Evolutionary conservation across 2,888 invertebrate species (phyloP).

Genomic region (Agrotis exclamationis): DNA sequence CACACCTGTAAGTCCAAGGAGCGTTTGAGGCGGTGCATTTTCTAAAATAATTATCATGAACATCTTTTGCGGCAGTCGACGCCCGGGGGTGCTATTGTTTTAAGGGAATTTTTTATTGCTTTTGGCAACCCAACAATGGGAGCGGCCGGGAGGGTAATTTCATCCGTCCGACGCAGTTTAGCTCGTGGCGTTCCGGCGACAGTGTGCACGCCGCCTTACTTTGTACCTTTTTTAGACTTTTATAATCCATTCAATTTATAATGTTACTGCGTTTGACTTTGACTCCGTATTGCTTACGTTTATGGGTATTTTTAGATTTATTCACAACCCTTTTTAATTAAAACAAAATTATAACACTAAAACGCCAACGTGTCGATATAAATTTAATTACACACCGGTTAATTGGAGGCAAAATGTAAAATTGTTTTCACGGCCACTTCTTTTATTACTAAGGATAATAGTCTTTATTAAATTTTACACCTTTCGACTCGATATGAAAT

Average conservation of each 20-base stretch:
- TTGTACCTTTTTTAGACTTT: conserved; percentile 70
- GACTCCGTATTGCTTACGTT: conserved; percentile 41
- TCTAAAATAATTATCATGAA: conserved; percentile 89
- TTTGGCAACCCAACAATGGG: conserved; percentile 90
- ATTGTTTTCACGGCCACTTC: conserved; percentile 68
- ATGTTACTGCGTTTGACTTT: conserved; percentile 64
- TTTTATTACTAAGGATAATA: conserved; percentile 79
- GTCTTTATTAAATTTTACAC: conserved; percentile 80
- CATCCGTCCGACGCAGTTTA: conserved; percentile 78
- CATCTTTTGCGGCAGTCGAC: conserved; percentile 85
- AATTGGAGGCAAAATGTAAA: conserved; percentile 65
- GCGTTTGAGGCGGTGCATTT: conserved; percentile 86
- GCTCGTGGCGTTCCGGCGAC: conserved; percentile 77
- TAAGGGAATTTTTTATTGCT: conserved; percentile 88
- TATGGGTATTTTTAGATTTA: conserved; percentile 51
- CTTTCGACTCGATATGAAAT: conserved; percentile 77
- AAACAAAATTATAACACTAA: conserved; percentile 50
- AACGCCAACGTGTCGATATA: conserved; percentile 60
- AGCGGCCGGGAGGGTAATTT: conserved; percentile 82
- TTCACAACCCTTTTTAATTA: conserved; percentile 49
- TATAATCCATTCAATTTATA: conserved; percentile 70
- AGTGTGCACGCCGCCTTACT: conserved; percentile 70
- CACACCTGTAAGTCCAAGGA: conserved; percentile 86
- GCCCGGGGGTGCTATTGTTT: conserved; percentile 90
- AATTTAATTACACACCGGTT: conserved; percentile 62